Base-by-base conservation (phyloP, 2,888 invertebrate species). In the Amiota minor region DNA sequence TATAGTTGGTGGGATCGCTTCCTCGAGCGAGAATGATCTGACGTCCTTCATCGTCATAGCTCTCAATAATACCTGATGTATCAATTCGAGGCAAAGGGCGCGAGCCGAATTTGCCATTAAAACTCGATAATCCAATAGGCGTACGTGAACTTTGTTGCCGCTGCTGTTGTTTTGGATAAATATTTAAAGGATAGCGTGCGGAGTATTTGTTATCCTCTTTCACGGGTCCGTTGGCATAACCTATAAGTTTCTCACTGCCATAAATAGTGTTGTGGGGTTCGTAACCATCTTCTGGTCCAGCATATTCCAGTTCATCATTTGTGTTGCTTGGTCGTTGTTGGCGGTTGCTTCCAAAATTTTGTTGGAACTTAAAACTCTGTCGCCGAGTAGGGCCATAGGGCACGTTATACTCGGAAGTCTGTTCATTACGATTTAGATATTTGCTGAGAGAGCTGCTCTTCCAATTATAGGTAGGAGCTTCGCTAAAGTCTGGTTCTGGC, bases 171-270 rank as follows among this genome's bases (percentile, higher is more conserved):
- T 55, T 18, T 61, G 16, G 49, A 9, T 35, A 35, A 9, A 20
- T 20, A 16, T 61, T 12, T 23, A 23, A 64, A 16, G 61, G 16
- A 69, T 69, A 56, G 10, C 69, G 69, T n/a, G 56, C 10, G 23
- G 71, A 75, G 65, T 65, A 75, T 0, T 50, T 47, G 1, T 67
- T 50, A 10, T 45, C 50, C 35, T 70, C 45, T n/a, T 56, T 65
- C 12, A 61, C 61, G n/a, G 68, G 68, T 61, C 64, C 65, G 12
- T 75, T 73, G 10, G 73, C 74, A 12, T 76, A 72, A 8, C 75
- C 75, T n/a, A 74, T 73, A 10, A 81, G 69, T 23, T 78, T 75
- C 3, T 83, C 83, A 61, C 80, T 81, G 2, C 71, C 74, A 64
- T 78, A 83, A 49, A 74, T 77, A 56, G 79, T 72, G 14, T 72